Percentiles rank a stretch among this genome's conserved stretches.
Evolutionary conservation across 2,797 vertebrate genomes (phyloP).

Genomic region (Emys orbicularis): DNA sequence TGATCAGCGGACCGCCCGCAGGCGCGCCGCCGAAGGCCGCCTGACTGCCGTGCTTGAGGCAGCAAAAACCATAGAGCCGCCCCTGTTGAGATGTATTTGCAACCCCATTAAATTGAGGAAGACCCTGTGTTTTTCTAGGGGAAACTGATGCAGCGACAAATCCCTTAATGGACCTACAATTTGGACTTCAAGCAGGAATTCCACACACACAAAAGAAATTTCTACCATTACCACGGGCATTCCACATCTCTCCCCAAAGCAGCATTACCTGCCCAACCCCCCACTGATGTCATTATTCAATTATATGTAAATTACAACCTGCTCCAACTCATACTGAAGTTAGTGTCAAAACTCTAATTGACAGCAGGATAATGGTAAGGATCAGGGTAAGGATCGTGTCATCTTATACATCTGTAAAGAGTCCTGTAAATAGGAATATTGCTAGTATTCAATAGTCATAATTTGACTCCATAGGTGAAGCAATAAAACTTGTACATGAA

Average conservation of each 20-base stretch:
- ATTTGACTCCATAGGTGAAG: not conserved
- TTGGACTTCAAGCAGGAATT: not conserved
- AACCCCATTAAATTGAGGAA: not conserved
- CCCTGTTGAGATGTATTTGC: not conserved
- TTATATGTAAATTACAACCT: not conserved
- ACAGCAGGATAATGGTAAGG: not conserved
- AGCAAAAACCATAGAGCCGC: too few relatives aligned
- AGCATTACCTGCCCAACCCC: not conserved
- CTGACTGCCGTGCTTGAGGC: too few relatives aligned
- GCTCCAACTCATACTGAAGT: not conserved
- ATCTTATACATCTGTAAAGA: not conserved
- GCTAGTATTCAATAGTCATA: not conserved
- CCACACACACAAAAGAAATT: not conserved
- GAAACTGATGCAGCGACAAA: not conserved
- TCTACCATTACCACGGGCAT: not conserved
- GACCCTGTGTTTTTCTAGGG: not conserved
- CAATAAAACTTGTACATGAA: not conserved
- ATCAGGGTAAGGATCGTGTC: rapidly evolving
- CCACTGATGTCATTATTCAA: not conserved
- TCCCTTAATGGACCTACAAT: not conserved
- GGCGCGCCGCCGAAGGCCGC: too few relatives aligned
- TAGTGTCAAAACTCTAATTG: not conserved
- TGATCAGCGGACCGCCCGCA: too few relatives aligned
- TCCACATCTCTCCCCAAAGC: not conserved
- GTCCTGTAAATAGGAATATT: rapidly evolving